Base-by-base conservation (phyloP, 30 jellyfish, hydroid and myxozoan genomes). In the Pelagia noctiluca region DNA sequence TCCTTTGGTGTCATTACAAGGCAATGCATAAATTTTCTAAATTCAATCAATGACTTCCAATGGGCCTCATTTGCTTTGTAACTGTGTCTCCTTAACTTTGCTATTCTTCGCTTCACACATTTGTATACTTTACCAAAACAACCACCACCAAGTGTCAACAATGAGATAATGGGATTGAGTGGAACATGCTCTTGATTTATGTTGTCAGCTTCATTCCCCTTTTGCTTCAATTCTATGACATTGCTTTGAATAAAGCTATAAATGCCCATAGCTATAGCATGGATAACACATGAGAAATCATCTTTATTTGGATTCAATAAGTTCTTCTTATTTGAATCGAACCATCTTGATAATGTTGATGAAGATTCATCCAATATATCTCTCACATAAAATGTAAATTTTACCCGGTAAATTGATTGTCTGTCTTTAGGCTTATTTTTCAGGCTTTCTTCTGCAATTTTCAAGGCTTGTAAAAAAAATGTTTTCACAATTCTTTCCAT, bases 61-160 rank as follows among this genome's bases (percentile, higher is more conserved):
- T 42, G 57, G 57, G 57, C 57, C 57, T 42, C 57, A 8, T 42
- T 42, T 42, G 57, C 57, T 42, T 42, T 42, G 57, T 42, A 42
- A 42, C 57, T 42, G 57, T 42, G 57, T 42, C 57, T 5, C 57
- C 57, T 42, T 42, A 42, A 42, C 57, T 42, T 42, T 16, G 12
- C 57, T 42, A 42, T 42, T 42, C 57, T 42, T 42, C 57, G 57
- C 57, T 42, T 42, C 57, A 42, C 57, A 42, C 57, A 42, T 42
- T 42, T 42, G 57, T 42, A 42, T 42, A 42, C 16, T 42, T 42
- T 42, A 42, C 16, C 57, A 42, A 42, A 42, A 16, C 57, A 42
- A 42, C 57, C 57, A 42, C 57, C 57, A 42, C 57, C 57, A 42
- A 42, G 57, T 42, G 57, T 42, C 57, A 42, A 42, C 57, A 42